A percentile compares a stretch with the other conserved stretches of the same genome.
phyloP scores from a whole-genome alignment of 2,113 vertebrate genomes.

The Xiphophorus couchianus region DNA sequence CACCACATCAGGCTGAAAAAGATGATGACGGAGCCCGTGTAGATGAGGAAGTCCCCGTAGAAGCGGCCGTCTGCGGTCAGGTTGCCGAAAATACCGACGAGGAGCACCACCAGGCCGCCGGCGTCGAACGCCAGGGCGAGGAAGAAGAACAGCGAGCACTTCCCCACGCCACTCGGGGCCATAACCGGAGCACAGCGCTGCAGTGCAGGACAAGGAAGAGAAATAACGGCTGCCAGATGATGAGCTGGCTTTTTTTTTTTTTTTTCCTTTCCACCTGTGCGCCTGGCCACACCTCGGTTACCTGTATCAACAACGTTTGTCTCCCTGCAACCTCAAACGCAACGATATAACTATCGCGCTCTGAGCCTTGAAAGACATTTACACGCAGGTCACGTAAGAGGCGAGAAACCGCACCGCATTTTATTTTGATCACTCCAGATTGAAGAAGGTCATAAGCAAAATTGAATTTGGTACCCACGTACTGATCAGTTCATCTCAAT shows the following conservation, averaged over 20 bases:
- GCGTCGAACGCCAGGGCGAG: conserved; percentile 74
- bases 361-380: not conserved
- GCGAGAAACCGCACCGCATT: not conserved
- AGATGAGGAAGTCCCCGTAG: conserved; percentile 83
- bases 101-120: conserved; percentile 60
- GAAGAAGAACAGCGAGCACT: conserved; percentile 66
- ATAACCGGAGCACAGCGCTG: conserved; percentile 49
- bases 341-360: not conserved
- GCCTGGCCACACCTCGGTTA: conserved; percentile 49
- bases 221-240: conserved; percentile 1
- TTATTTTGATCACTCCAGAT: not conserved
- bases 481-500: not conserved
- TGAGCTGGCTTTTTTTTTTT: conserved; percentile 4
- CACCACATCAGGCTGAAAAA: conserved; percentile 81
- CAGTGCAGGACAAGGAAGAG: not conserved
- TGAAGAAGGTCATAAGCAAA: not conserved
- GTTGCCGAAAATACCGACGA: conserved; percentile 81
- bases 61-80: conserved; percentile 67
- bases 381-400: not conserved
- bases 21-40: conserved; percentile 78
- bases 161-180: conserved; percentile 69
- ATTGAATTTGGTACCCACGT: not conserved
- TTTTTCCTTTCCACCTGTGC: conserved; percentile 55
- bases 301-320: conserved; percentile 37
- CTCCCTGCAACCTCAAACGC: conserved; percentile 14